Evolutionary conservation across 2,113 vertebrate species (phyloP).

Genomic region (Entomyzon cyanotis): DNA sequence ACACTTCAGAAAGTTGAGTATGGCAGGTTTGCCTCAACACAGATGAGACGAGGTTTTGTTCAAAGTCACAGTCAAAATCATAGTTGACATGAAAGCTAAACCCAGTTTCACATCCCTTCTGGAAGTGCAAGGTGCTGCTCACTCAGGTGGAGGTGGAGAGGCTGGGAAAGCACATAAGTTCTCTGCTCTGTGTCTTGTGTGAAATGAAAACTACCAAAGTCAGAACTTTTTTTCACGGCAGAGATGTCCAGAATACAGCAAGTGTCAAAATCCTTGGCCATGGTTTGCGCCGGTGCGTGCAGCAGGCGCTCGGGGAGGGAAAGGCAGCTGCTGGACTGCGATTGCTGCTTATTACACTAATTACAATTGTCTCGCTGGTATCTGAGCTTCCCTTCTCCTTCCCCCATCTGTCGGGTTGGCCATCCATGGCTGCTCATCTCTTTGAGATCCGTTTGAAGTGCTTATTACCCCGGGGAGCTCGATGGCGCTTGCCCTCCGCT

Average conservation of each 20-base stretch:
- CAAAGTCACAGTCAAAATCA: not conserved
- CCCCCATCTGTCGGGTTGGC: not conserved
- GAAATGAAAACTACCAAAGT: not conserved
- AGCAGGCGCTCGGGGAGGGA: not conserved
- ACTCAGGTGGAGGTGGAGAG: not conserved
- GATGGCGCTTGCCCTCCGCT: accelerated
- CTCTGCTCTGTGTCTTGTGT: accelerated
- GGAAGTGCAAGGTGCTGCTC: not conserved
- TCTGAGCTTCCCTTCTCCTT: not conserved
- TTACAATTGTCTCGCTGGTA: not conserved
- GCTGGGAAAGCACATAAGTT: not conserved
- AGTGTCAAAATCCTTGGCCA: not conserved
- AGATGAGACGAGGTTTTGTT: not conserved
- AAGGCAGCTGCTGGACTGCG: constrained; percentile 26
- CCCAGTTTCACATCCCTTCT: not conserved
- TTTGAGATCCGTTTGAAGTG: not conserved
- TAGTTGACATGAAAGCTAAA: not conserved
- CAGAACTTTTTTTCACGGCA: not conserved
- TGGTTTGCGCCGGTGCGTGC: accelerated
- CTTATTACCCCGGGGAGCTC: not conserved
- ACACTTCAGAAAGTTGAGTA: not conserved
- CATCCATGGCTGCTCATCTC: constrained; percentile 14
- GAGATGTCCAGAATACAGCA: not conserved
- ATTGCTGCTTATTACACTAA: constrained; percentile 41
- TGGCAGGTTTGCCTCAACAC: not conserved